Evolutionary conservation across 2,113 vertebrate species (phyloP).

Genomic region (Acanthochromis polyacanthus): DNA sequence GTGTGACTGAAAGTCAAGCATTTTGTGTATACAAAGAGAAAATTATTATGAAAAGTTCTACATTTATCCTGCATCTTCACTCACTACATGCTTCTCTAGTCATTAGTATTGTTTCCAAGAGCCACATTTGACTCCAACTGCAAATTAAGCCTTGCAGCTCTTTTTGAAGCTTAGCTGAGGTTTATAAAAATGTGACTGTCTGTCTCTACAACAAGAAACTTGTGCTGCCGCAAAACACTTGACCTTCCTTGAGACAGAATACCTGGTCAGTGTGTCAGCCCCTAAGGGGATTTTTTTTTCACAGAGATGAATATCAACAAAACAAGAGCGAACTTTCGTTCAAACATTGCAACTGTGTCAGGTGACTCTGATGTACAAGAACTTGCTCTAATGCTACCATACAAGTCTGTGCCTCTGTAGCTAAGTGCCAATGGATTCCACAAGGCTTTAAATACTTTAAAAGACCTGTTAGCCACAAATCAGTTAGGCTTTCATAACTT

Average conservation of each 20-base stretch:
- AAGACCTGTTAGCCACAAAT: constrained; percentile 11
- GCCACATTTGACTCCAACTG: background rate
- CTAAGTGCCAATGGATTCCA: constrained; percentile 42
- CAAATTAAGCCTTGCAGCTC: background rate
- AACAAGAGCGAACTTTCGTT: background rate
- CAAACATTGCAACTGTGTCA: constrained; percentile 16
- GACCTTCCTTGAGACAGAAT: constrained; percentile 7
- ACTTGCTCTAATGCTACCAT: constrained; percentile 11
- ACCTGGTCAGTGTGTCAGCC: background rate
- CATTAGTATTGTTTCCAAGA: background rate
- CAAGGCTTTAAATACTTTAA: constrained; percentile 43
- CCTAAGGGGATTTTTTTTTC: background rate
- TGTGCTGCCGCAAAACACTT: constrained; percentile 13
- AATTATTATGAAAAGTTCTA: background rate
- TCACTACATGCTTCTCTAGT: background rate
- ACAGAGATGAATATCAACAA: constrained; percentile 13
- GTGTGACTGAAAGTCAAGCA: background rate
- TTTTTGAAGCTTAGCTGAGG: background rate
- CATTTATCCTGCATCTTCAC: background rate
- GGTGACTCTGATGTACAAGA: constrained; percentile 15
- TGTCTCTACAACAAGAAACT: background rate
- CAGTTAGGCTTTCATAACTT: background rate
- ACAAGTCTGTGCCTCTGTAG: constrained; percentile 11
- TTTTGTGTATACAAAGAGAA: background rate
- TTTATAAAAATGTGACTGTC: background rate